A percentile compares a stretch with the other conserved stretches of the same genome.
phyloP scores from a whole-genome alignment of 2,888 invertebrate genomes.

The Drosophila pseudotalamancana region DNA sequence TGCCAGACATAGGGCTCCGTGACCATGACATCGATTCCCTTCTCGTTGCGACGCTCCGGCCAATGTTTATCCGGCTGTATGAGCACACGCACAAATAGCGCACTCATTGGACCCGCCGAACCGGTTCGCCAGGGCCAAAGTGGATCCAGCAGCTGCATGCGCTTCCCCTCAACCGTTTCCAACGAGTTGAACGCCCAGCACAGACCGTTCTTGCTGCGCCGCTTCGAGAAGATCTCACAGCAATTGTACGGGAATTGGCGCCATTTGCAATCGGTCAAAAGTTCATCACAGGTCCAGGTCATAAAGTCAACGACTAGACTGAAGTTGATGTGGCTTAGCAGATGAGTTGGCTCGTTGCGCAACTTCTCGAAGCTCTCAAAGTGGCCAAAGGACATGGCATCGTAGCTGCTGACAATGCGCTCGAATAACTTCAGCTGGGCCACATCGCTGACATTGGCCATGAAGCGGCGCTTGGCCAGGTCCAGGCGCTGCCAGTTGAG shows the following conservation, averaged over 20 bases:
- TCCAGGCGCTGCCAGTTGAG: slow-evolving; percentile 82
- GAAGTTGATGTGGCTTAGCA: slow-evolving; percentile 79
- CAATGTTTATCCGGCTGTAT: slow-evolving; percentile 73
- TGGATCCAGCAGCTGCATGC: slow-evolving; percentile 59
- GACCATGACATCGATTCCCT: slow-evolving; percentile 78
- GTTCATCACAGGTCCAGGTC: slow-evolving; percentile 83
- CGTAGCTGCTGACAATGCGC: slow-evolving; percentile 71
- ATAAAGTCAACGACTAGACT: slow-evolving; percentile 77
- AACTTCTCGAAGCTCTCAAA: slow-evolving; percentile 74
- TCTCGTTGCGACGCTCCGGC: slow-evolving; percentile 60
- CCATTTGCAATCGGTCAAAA: slow-evolving; percentile 84
- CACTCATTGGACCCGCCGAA: slow-evolving; percentile 73
- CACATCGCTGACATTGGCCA: slow-evolving; percentile 65
- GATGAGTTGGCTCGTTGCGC: slow-evolving; percentile 54
- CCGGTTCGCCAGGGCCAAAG: slow-evolving; percentile 79
- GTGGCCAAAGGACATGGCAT: slow-evolving; percentile 77
- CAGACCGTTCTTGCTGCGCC: slow-evolving; percentile 84
- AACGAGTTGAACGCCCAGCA: slow-evolving; percentile 85
- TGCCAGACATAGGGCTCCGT: slow-evolving; percentile 80
- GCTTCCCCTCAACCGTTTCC: slow-evolving; percentile 69
- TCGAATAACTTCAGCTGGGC: slow-evolving; percentile 67
- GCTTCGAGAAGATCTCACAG: slow-evolving; percentile 84
- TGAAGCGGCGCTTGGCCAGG: slow-evolving; percentile 71
- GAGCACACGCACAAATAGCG: slow-evolving; percentile 60
- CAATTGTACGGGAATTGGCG: slow-evolving; percentile 82